These are phyloP conservation scores for Heliangelus exortis DNA, from an alignment of 2,797 vertebrate species.

Conservation along the genomic window DNA sequence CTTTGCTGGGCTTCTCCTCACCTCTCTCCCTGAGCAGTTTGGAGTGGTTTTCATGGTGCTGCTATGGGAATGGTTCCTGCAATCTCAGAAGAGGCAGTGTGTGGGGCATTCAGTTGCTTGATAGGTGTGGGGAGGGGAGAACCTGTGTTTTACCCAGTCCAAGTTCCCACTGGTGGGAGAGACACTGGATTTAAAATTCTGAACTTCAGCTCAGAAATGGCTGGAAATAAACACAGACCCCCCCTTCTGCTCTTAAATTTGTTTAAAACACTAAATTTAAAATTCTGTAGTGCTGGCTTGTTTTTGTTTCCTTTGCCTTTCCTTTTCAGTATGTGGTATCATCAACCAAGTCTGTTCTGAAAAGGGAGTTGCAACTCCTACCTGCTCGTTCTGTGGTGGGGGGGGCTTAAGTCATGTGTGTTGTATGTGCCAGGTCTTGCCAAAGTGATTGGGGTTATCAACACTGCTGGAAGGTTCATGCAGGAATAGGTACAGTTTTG, in stretches of 20 bases:
- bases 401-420: not conserved
- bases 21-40: not conserved
- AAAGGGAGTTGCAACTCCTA: not conserved
- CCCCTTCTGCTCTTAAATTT: not conserved
- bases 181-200: not conserved
- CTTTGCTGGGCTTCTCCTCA: not conserved
- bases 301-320: not conserved
- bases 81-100: not conserved
- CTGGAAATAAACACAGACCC: not conserved
- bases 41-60: not conserved
- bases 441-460: not conserved
- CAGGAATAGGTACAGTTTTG: not conserved
- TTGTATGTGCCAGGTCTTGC: not conserved
- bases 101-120: conserved; percentile 7
- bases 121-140: conserved; percentile 23
- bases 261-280: not conserved
- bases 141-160: not conserved
- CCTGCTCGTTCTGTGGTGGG: not conserved
- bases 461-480: not conserved
- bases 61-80: not conserved
- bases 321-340: not conserved
- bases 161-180: not conserved
- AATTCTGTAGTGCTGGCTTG: not conserved
- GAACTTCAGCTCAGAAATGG: not conserved
- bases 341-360: not conserved